These are phyloP conservation scores for Callipepla californica DNA, from an alignment of 2,113 vertebrate genomes.

Conservation along the genomic window DNA sequence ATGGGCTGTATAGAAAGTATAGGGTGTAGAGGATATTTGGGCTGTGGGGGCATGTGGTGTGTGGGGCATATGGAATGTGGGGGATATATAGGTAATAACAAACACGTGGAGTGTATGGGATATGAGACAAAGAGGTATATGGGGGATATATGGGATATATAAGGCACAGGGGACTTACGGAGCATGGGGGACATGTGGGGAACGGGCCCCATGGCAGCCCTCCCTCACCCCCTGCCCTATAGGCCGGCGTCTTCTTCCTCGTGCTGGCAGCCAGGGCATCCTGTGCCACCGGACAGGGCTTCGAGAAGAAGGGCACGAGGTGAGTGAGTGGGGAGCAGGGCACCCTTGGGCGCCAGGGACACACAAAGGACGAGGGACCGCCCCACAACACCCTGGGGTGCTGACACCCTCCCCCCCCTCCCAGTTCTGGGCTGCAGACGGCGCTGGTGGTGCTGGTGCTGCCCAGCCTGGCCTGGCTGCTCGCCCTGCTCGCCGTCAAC, in stretches of 20 bases:
- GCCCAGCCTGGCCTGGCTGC: conserved; percentile 87
- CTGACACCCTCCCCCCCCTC: not conserved
- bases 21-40: too few species aligned
- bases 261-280: conserved; percentile 87
- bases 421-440: conserved; percentile 86
- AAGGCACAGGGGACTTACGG: too few species aligned
- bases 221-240: not conserved
- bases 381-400: not conserved
- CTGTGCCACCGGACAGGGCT: conserved; percentile 82
- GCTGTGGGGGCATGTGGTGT: too few species aligned
- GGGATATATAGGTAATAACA: too few species aligned
- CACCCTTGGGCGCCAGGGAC: not conserved
- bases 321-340: conserved; percentile 76
- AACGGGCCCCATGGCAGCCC: not conserved
- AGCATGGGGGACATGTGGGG: too few species aligned
- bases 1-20: too few species aligned
- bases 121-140: too few species aligned
- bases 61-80: too few species aligned
- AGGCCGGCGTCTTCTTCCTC: conserved; percentile 92
- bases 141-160: too few species aligned
- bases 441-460: conserved; percentile 85
- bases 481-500: conserved; percentile 92
- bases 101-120: too few species aligned
- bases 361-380: not conserved
- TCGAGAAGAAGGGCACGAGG: conserved; percentile 89